Conservation (phyloP, 2,113 vertebrate species). For the Cebus imitator region DNA sequence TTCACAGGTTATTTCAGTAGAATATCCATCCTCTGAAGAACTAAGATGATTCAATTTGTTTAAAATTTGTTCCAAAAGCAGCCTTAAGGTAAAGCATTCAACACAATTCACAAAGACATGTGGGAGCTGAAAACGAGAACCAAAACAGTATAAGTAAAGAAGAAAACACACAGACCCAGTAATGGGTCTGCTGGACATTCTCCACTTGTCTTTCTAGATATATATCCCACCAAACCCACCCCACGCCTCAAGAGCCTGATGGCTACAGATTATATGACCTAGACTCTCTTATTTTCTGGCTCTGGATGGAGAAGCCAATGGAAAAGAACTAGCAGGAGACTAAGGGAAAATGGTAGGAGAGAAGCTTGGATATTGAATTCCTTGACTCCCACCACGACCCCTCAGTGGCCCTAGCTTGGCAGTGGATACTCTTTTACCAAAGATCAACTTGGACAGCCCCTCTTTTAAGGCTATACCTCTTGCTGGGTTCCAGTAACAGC, state of each 20-base stretch:
- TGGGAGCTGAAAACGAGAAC: conserved; percentile 87
- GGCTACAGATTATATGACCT: not conserved
- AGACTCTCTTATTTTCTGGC: not conserved
- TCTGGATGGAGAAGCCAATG: not conserved
- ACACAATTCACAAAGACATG: conserved; percentile 92
- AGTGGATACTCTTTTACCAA: not conserved
- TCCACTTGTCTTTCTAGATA: not conserved
- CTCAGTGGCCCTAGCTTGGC: not conserved
- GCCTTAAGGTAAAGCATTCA: conserved; percentile 89
- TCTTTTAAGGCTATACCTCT: not conserved
- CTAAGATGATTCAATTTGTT: conserved; percentile 85
- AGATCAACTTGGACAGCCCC: not conserved
- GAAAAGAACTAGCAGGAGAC: not conserved
- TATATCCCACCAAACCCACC: not conserved
- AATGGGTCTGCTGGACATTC: not conserved
- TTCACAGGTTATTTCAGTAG: conserved; percentile 85
- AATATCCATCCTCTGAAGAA: conserved; percentile 71
- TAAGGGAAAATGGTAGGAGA: not conserved
- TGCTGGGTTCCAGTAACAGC: not conserved
- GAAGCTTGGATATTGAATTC: not conserved
- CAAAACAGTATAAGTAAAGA: not conserved
- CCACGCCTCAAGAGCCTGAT: not conserved
- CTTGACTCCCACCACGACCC: not conserved
- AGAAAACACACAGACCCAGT: not conserved
- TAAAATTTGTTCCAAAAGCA: conserved; percentile 94